Conservation (phyloP, 2,888 invertebrate species). For the Polyploca ridens region DNA sequence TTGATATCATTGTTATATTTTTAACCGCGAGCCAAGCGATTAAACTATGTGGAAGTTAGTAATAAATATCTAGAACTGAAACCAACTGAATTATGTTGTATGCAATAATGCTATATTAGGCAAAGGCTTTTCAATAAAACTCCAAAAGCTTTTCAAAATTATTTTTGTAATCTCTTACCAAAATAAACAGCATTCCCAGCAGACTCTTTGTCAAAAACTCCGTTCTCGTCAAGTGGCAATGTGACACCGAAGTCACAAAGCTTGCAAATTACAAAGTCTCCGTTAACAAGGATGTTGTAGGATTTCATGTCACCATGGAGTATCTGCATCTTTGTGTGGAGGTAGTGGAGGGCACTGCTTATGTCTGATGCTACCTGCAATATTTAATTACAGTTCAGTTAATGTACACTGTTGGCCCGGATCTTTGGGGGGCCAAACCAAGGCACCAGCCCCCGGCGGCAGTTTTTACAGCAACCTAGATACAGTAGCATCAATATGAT, state of each 20-base stretch:
- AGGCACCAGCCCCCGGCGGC: too few species aligned
- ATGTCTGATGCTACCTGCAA: conserved; percentile 86
- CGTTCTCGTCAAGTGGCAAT: conserved; percentile 87
- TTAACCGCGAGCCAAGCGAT: too few species aligned
- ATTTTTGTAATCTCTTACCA: conserved; percentile 58
- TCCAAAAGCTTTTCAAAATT: background rate
- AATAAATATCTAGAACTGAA: too few species aligned
- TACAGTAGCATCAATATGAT: too few species aligned
- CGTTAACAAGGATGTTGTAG: conserved; percentile 91
- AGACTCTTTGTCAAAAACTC: conserved; percentile 82
- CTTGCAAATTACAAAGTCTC: conserved; percentile 90
- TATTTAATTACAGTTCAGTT: background rate
- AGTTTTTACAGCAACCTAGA: too few species aligned
- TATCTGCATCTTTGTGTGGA: conserved; percentile 88
- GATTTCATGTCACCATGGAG: conserved; percentile 95
- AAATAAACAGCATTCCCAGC: conserved; percentile 85
- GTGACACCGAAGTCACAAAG: conserved; percentile 95
- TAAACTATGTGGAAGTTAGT: too few species aligned
- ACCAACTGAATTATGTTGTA: too few species aligned
- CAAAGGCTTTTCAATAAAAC: background rate
- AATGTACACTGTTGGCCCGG: background rate
- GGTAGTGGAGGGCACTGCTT: conserved; percentile 89
- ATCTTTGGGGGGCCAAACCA: too few species aligned
- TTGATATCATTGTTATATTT: too few species aligned
- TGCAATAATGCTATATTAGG: too few species aligned